phyloP scores from a whole-genome alignment of 2,113 vertebrate species.

The Brachypodius melanocephalos region DNA sequence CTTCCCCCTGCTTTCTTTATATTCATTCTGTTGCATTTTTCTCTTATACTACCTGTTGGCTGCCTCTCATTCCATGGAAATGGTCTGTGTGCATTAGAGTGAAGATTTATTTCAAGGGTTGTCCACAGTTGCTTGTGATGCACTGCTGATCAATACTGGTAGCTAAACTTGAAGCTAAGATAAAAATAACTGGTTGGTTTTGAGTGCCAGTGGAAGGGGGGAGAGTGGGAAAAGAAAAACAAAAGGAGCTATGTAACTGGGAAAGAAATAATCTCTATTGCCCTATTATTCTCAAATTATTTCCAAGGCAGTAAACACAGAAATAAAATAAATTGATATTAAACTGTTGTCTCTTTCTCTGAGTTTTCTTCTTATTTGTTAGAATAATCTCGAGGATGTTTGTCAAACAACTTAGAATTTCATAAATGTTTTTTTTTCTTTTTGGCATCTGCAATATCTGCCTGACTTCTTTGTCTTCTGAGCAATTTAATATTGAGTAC shows the following conservation, averaged over 20 bases:
- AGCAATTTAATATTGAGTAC: conserved; percentile 63
- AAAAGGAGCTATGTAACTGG: background rate
- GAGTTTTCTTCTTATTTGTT: background rate
- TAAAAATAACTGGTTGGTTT: background rate
- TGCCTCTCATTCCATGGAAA: background rate
- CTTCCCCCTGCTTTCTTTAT: background rate
- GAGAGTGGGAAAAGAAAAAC: background rate
- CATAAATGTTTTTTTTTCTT: background rate
- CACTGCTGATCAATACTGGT: background rate
- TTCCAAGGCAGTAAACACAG: background rate
- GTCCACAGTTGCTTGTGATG: background rate
- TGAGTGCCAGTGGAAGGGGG: background rate
- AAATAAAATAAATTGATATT: background rate
- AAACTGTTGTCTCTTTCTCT: conserved; percentile 10
- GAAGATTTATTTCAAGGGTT: background rate
- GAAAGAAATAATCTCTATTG: background rate
- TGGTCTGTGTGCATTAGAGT: background rate
- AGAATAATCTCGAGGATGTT: background rate
- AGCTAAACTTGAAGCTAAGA: background rate
- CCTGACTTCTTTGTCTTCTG: background rate
- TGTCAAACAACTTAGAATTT: background rate
- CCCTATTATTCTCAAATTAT: conserved; percentile 2
- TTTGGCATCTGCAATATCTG: background rate
- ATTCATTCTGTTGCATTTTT: background rate
- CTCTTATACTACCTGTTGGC: fast-evolving